phyloP scores from a whole-genome alignment of 2,113 vertebrate species.

The Otolemur garnettii region DNA sequence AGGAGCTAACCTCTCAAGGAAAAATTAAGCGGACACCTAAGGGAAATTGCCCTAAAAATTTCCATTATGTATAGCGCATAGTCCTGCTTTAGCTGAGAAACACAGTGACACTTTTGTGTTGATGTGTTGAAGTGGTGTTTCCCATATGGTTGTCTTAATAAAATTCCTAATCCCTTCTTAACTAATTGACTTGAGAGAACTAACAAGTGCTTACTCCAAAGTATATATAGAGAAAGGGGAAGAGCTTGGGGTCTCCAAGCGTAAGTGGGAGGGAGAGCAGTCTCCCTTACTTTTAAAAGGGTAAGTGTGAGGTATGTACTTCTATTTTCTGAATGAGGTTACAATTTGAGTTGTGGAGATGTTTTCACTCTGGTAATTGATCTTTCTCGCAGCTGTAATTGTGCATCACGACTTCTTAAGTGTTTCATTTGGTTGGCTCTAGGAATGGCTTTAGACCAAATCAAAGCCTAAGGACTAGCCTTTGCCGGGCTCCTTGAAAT shows the following conservation, averaged over 20 bases:
- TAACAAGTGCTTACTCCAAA: not conserved
- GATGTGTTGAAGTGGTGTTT: not conserved
- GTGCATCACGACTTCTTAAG: not conserved
- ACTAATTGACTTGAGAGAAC: not conserved
- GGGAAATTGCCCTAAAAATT: not conserved
- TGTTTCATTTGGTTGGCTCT: constrained; percentile 5
- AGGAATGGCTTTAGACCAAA: constrained; percentile 20
- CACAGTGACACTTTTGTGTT: not conserved
- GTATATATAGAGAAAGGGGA: not conserved
- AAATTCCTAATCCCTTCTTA: constrained; percentile 25
- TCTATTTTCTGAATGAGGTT: constrained; percentile 49
- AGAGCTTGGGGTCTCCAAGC: not conserved
- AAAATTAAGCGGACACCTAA: constrained; percentile 45
- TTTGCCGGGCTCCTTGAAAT: constrained; percentile 54
- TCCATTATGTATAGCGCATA: not conserved
- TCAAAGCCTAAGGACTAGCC: constrained; percentile 4
- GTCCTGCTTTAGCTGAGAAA: not conserved
- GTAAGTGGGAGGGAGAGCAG: not conserved
- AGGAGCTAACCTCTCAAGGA: constrained; percentile 39
- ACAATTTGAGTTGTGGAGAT: not conserved
- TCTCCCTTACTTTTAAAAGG: not conserved
- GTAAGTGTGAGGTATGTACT: not conserved
- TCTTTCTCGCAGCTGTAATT: not conserved
- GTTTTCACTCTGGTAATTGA: not conserved
- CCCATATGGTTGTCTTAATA: not conserved